Conservation (phyloP, 2,888 invertebrate genomes). For the Ichneumon xanthorius region DNA sequence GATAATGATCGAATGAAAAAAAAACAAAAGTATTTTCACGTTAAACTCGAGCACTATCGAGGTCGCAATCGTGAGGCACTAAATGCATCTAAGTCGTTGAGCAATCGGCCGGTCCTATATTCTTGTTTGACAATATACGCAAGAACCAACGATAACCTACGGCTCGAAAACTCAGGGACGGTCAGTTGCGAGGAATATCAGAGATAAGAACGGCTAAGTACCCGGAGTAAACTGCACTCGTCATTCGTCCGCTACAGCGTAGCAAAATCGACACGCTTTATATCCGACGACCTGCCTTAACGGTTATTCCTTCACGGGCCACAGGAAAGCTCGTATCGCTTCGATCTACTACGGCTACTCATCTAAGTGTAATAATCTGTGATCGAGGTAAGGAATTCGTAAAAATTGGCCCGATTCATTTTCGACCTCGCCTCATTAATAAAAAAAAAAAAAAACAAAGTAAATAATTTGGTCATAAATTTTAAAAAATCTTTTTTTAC, state of each 20-base stretch:
- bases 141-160: conserved; percentile 15
- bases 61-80: not conserved
- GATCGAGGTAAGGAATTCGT: conserved; percentile 31
- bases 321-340: conserved; percentile 37
- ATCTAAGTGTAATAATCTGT: conserved; percentile 16
- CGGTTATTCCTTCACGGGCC: conserved; percentile 55
- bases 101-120: not conserved
- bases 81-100: not conserved
- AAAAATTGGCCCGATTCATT: not conserved
- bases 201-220: conserved; percentile 54
- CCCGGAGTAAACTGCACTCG: conserved; percentile 43
- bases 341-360: not conserved
- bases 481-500: not conserved
- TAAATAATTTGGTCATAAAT: not conserved
- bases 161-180: conserved; percentile 2
- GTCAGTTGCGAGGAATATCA: conserved; percentile 7
- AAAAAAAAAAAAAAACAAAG: not conserved
- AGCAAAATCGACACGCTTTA: conserved; percentile 53
- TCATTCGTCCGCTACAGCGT: conserved; percentile 59
- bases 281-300: conserved; percentile 52
- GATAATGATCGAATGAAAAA: not conserved
- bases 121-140: not conserved
- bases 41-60: not conserved
- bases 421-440: not conserved
- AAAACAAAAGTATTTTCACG: not conserved